phyloP scores from a whole-genome alignment of 2,888 invertebrate genomes.

The Corythucha ciliata region DNA sequence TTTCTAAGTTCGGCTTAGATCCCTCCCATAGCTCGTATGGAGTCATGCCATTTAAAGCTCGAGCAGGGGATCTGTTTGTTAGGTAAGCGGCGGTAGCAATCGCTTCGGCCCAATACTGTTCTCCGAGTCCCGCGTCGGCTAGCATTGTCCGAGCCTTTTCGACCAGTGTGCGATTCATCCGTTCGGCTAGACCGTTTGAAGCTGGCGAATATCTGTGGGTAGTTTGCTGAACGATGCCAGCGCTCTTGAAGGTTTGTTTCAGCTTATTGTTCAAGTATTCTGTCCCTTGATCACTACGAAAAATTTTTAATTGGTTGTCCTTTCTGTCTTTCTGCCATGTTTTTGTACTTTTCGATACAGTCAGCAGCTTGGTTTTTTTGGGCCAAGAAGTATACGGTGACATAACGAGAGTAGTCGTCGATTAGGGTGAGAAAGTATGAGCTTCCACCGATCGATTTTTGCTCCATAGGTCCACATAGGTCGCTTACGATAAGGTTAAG shows the following conservation, averaged over 20 bases:
- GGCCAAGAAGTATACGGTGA: constrained; percentile 6
- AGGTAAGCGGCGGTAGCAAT: constrained; percentile 15
- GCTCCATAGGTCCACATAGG: too few species aligned
- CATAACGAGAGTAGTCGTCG: constrained; percentile 13
- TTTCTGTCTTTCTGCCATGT: constrained; percentile 10
- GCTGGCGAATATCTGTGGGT: constrained; percentile 22
- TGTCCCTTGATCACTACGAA: constrained; percentile 37
- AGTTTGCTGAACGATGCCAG: constrained; percentile 16
- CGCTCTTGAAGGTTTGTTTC: constrained; percentile 28
- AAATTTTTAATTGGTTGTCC: constrained; percentile 34
- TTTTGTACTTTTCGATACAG: constrained; percentile 1
- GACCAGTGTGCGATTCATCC: constrained; percentile 16
- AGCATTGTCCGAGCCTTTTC: constrained; percentile 25
- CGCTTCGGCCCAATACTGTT: constrained; percentile 22
- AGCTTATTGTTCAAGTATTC: constrained; percentile 37
- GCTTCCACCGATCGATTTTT: constrained; percentile 33
- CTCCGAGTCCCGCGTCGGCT: constrained; percentile 6
- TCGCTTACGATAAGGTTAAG: too few species aligned
- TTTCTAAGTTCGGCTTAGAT: constrained; percentile 2
- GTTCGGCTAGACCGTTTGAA: constrained; percentile 20
- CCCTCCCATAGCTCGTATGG: constrained; percentile 17
- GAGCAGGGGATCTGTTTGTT: constrained; percentile 17
- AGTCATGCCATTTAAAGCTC: constrained; percentile 3
- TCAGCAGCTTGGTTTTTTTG: constrained; percentile 2
- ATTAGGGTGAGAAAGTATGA: constrained; percentile 14